phyloP scores from a whole-genome alignment of 2,113 vertebrate species.

The Microtus pennsylvanicus region DNA sequence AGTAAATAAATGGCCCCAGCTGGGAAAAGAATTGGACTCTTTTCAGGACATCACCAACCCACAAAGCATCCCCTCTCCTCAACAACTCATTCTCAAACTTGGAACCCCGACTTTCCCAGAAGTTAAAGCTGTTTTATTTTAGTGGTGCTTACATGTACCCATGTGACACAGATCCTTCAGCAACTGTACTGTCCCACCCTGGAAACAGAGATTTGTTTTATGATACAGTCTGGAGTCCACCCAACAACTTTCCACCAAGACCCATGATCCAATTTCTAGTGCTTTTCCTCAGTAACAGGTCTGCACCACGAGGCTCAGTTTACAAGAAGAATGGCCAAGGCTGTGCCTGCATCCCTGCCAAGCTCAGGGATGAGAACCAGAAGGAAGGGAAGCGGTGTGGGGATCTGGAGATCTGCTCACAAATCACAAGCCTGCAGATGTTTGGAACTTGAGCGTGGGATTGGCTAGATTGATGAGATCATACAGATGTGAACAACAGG shows the following conservation, averaged over 20 bases:
- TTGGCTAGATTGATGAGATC: slow-evolving; percentile 9
- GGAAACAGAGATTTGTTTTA: slow-evolving; percentile 72
- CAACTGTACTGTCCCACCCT: not conserved
- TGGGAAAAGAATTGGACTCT: not conserved
- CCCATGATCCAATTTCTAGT: not conserved
- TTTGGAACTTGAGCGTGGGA: not conserved
- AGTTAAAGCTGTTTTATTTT: slow-evolving; percentile 46
- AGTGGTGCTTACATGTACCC: slow-evolving; percentile 50
- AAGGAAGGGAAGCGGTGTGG: not conserved
- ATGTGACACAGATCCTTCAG: not conserved
- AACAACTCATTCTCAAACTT: not conserved
- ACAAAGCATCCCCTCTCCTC: not conserved
- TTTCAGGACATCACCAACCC: not conserved
- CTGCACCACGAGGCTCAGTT: not conserved
- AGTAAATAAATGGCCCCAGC: not conserved
- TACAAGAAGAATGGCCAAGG: not conserved
- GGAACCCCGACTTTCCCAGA: slow-evolving; percentile 4
- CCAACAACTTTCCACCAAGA: slow-evolving; percentile 28
- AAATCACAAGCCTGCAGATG: slow-evolving; percentile 55
- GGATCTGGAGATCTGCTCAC: slow-evolving; percentile 14
- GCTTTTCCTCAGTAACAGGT: not conserved
- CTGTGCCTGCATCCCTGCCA: not conserved
- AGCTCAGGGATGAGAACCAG: not conserved
- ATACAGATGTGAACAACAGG: slow-evolving; percentile 16
- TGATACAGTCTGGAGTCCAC: slow-evolving; percentile 43